Evolutionary conservation across 2,888 invertebrate genomes (phyloP).

Genomic region (Dusona sp.): DNA sequence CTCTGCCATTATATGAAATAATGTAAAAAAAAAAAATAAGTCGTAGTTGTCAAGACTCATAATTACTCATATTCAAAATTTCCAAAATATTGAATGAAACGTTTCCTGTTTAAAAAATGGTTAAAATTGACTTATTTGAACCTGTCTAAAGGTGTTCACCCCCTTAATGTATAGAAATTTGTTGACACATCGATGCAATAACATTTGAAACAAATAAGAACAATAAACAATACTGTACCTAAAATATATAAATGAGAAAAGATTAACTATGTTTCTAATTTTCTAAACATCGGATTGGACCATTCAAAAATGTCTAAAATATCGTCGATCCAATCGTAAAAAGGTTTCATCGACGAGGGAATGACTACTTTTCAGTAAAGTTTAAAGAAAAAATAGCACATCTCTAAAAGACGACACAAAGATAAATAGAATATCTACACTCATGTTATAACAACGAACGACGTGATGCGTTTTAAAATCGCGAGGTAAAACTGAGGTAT

Average conservation of each 20-base stretch:
- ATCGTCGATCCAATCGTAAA: background rate
- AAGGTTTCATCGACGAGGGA: background rate
- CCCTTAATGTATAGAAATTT: background rate
- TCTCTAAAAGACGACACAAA: constrained; percentile 3
- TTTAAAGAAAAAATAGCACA: background rate
- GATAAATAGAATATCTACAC: constrained; percentile 24
- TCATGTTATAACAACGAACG: constrained; percentile 16
- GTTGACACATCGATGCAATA: constrained; percentile 1
- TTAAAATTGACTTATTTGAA: too few species aligned
- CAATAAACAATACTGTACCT: background rate
- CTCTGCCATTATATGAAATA: too few species aligned
- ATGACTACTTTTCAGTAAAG: background rate
- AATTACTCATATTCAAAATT: too few species aligned
- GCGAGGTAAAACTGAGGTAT: constrained; percentile 60
- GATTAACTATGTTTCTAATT: background rate
- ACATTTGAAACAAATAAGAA: background rate
- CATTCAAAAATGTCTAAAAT: constrained; percentile 9
- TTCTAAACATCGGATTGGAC: background rate
- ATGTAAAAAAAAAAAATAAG: too few species aligned
- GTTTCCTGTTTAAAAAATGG: too few species aligned
- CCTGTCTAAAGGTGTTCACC: too few species aligned
- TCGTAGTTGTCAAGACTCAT: too few species aligned
- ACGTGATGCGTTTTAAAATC: constrained; percentile 30
- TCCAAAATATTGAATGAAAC: too few species aligned
- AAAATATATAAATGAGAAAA: background rate